Base-by-base conservation (phyloP, 2,888 invertebrate species). In the Thalpophila matura region DNA sequence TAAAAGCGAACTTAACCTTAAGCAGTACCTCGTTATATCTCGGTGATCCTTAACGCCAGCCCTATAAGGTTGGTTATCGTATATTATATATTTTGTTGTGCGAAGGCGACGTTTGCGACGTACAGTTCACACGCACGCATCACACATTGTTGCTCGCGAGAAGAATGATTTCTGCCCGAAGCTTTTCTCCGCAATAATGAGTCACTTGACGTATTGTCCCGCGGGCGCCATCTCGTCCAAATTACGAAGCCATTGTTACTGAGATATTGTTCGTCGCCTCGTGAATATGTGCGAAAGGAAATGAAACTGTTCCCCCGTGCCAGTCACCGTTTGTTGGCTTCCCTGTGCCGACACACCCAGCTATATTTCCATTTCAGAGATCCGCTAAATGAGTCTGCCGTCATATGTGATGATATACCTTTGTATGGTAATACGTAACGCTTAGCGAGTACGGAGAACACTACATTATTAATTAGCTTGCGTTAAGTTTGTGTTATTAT, bases 201-300 rank as follows among this genome's bases (percentile, higher is more conserved):
- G 90, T 92, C 90, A 90, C 91, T 91, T 91, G 93, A 91, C 89
- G 91, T 87, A 91, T 90, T 91, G 91, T 90, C 91, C 90, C 89
- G 86, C 85, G 83, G 87, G 89, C 88, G 85, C 85, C 88, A 88
- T 90, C 89, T 88, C 90, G 87, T 91, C 90, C 90, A 91, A 93
- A 93, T 93, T 91, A 92, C 89, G 88, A 88, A 89, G 88, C 89
- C 85, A 93, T 93, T 93, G 93, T 93, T 90, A 88, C 84, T 84
- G 89, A 89, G 91, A 90, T 91, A 92, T 93, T 92, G 91, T 93
- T 91, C 91, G 86, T 87, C 85, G 88, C 87, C 82, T 85, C 88
- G 87, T 90, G 93, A 91, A 92, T 92, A 91, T 92, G 91, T 93
- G 92, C 89, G 89, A 91, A 86, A 90, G 92, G 92, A 92, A 93